Base-by-base conservation (phyloP, 2,797 vertebrate species). In the Eulemur mongoz region DNA sequence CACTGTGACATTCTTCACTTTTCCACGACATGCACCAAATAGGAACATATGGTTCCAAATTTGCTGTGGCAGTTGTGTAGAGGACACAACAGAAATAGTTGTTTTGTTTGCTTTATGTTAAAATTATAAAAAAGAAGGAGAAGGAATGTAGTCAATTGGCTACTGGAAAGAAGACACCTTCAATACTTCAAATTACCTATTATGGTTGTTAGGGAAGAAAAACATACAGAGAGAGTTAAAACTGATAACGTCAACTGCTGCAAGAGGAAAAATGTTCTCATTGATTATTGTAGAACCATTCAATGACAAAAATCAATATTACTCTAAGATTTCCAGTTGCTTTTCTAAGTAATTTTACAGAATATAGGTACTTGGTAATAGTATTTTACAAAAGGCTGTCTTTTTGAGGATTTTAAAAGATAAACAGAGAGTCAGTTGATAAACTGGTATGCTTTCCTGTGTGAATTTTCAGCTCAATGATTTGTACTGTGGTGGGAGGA, bases 391-490 rank as follows among this genome's bases (percentile, higher is more conserved):
- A 57, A 92, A 25, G n/a, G 23, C 3, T 38, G 48, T 88, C 40
- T 65, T 45, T 84, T 52, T 14, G 13, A 70, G 32, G 50, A 78
- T 79, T 96, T 93, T 10, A 57, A 85, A 95, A 82, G 40, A 69
- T 75, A 93, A 91, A 92, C 57, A 90, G 25, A 85, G 65, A 94
- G 69, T 79, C 1, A 4, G 11, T 79, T 88, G 72, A 93, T 52
- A 79, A 57, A 40, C 32, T 73, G 43, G 30, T 20, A 7, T 18
- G 22, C 23, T 23, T 90, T 94, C 17, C 76, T 73, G 12, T 40
- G n/a, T 48, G 50, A 87, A 82, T 96, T 91, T 95, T 90, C 54
- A 79, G 78, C 54, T 90, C 59, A 61, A 18, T 92, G 67, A 85
- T 95, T 90, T 79, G 45, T 75, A 59, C 57, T 75, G 40, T n/a